Base-by-base conservation (phyloP, 1,140 invertebrate genomes). In the Metopolophium dirhodum region DNA sequence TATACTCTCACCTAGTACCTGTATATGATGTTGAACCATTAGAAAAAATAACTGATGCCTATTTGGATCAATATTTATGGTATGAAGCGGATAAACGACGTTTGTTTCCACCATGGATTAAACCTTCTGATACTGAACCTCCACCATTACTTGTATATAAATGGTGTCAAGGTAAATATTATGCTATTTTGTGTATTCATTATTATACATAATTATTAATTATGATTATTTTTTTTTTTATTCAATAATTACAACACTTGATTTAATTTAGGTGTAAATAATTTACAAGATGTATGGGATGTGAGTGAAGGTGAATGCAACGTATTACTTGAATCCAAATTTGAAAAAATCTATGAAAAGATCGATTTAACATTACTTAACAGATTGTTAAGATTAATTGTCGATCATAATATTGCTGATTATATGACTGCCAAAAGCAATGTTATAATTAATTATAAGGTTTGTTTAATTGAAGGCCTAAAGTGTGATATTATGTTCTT, bases 361-460 rank as follows among this genome's bases (percentile, higher is more conserved):
- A 99, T 99, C 94, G 99, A 99, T 96, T 96, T 99, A 94, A 99
- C 99, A 1, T 95, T 99, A 9, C 96, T 99, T 2, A 99, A 99
- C 96, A 97, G 99, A 95, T 95, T 99, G 93, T 95, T 99, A 7
- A 97, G 99, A 94, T 95, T 99, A 22, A 99, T 99, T 94, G 99
- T 99, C 7, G 99, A 99, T 96, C 99, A 99, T 95, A 99, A 99
- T 95, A 99, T 99, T 95, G 99, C 99, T 94, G 99, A 99, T 97
- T 99, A 99, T 95, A 99, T 99, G 99, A 99, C 99, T 4, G 99
- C 99, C 18, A 99, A 99, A 95, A 99, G 99, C 95, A 99, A 99
- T 95, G 98, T 99, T 47, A 98, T 99, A 45, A 99, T 99, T 93
- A 99, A 99, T 96, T 99, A 99, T 95, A 99, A 99, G 96, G 96